A percentile compares a stretch with the other conserved stretches of the same genome.
Conservation (phyloP, 2,113 vertebrate species). For the Pygathrix nemaeus region DNA sequence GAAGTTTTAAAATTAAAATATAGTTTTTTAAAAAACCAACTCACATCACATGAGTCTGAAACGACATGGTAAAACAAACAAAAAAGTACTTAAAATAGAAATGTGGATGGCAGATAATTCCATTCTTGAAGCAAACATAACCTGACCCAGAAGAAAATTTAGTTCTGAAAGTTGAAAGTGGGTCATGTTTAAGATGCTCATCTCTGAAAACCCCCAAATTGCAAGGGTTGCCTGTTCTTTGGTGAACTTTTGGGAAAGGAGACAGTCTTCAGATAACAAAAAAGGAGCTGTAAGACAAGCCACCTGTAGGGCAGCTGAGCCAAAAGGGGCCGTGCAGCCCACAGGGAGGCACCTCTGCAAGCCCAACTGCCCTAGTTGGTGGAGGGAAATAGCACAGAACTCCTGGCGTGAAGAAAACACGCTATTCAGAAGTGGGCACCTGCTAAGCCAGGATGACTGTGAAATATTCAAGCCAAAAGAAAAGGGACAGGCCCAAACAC, state of each 20-base stretch:
- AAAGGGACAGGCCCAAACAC: background rate
- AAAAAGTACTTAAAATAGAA: background rate
- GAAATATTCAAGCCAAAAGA: conserved; percentile 6
- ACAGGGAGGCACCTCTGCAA: background rate
- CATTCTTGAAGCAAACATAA: background rate
- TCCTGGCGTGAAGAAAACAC: conserved; percentile 41
- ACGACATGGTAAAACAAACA: conserved; percentile 19
- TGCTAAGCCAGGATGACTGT: conserved; percentile 7
- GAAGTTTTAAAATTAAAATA: conserved; percentile 14
- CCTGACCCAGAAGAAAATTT: background rate
- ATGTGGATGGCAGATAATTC: background rate
- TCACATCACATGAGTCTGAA: background rate
- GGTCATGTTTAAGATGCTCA: background rate
- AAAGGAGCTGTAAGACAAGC: background rate
- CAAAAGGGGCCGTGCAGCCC: background rate
- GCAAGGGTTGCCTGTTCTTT: background rate
- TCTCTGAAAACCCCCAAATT: background rate
- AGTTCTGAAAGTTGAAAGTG: background rate
- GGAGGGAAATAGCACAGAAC: conserved; percentile 3
- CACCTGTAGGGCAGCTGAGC: background rate
- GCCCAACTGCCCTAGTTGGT: conserved; percentile 24
- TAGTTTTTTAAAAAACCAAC: conserved; percentile 29
- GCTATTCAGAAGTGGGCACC: conserved; percentile 31
- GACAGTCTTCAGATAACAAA: background rate
- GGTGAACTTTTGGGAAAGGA: background rate